Evolutionary conservation across 2,888 invertebrate genomes (phyloP).

Genomic region (Pseudococcus jackbeardsleyi): DNA sequence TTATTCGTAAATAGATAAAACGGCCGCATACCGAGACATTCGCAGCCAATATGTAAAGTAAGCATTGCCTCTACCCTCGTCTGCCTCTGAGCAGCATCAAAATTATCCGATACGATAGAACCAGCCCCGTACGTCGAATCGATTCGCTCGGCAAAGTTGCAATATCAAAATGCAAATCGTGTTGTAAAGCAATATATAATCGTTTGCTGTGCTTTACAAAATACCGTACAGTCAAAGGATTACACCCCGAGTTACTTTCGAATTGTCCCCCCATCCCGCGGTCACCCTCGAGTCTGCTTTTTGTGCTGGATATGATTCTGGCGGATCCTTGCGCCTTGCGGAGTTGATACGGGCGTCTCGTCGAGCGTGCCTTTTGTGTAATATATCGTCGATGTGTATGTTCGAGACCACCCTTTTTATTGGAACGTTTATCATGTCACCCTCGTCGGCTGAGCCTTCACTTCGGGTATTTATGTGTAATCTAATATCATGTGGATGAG

Average conservation of each 20-base stretch:
- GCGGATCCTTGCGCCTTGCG: neutral
- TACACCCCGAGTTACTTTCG: slow-evolving; percentile 36
- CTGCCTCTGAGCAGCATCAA: neutral
- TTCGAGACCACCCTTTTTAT: slow-evolving; percentile 8
- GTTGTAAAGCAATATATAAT: slow-evolving; percentile 60
- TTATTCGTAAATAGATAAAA: neutral
- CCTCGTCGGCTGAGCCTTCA: neutral
- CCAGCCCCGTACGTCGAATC: neutral
- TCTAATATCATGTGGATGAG: too few relatives aligned
- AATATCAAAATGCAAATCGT: slow-evolving; percentile 61
- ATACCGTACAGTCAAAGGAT: slow-evolving; percentile 56
- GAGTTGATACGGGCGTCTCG: too few relatives aligned
- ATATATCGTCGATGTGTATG: neutral
- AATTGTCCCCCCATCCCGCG: slow-evolving; percentile 11
- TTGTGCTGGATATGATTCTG: neutral
- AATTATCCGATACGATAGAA: neutral
- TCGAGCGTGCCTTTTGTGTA: neutral
- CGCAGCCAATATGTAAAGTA: neutral
- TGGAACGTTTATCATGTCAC: slow-evolving; percentile 2
- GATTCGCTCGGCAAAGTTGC: slow-evolving; percentile 31
- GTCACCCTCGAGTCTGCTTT: neutral
- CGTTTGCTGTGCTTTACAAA: slow-evolving; percentile 38
- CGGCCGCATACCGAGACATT: neutral
- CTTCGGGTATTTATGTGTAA: too few relatives aligned
- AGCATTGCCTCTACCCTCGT: too few relatives aligned